These are phyloP conservation scores for Larimichthys polyactis DNA, from an alignment of 2,113 vertebrate genomes.

Conservation along the genomic window DNA sequence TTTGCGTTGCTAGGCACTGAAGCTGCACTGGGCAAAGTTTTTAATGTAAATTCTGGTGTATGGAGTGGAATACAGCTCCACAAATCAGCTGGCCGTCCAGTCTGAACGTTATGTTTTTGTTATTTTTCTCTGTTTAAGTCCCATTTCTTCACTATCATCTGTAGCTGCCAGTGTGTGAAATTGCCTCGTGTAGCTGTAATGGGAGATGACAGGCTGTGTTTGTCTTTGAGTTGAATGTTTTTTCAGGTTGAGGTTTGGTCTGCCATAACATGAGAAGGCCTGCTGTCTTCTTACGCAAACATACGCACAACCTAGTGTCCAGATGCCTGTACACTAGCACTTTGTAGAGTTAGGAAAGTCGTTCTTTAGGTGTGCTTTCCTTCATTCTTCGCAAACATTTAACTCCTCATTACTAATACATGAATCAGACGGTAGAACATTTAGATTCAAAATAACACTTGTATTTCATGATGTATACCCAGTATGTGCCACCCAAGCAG, in stretches of 20 bases:
- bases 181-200: constrained; percentile 1
- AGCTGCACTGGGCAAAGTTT: background rate
- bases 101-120: background rate
- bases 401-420: background rate
- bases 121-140: background rate
- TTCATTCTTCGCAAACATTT: constrained; percentile 8
- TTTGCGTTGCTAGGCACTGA: background rate
- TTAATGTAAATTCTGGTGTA: background rate
- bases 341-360: constrained; percentile 35
- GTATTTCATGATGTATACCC: background rate
- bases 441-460: background rate
- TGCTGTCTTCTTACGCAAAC: constrained; percentile 33
- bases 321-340: constrained; percentile 49
- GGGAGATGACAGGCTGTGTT: constrained; percentile 12
- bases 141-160: background rate
- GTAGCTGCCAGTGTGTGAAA: constrained; percentile 30
- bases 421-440: background rate
- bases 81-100: background rate
- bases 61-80: background rate
- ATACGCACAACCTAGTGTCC: constrained; percentile 70
- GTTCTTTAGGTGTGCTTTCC: constrained; percentile 16
- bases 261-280: background rate
- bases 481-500: background rate
- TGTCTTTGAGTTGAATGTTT: constrained; percentile 32
- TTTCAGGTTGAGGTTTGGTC: constrained; percentile 41